Evolutionary conservation across 2,797 vertebrate species (phyloP).

Genomic region (Malurus splendens): DNA sequence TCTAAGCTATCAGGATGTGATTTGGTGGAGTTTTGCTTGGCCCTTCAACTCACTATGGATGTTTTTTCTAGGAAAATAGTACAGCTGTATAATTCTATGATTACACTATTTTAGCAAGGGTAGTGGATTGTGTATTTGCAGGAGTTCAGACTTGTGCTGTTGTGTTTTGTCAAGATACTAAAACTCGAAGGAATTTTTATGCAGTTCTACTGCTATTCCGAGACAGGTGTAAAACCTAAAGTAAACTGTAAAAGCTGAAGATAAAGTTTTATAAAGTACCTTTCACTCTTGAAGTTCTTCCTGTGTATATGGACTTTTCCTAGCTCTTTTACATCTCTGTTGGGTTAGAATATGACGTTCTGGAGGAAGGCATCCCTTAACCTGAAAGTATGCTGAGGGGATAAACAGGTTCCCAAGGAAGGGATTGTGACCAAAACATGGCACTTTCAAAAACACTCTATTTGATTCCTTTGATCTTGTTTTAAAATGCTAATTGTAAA

Average conservation of each 20-base stretch:
- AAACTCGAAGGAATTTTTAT: neutral
- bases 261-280: slow-evolving; percentile 39
- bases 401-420: neutral
- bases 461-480: slow-evolving; percentile 22
- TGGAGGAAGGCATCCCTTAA: neutral
- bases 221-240: slow-evolving; percentile 47
- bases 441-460: neutral
- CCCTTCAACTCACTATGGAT: slow-evolving; percentile 17
- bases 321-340: slow-evolving; percentile 17
- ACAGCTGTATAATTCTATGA: slow-evolving; percentile 12
- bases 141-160: neutral
- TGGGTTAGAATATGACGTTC: slow-evolving; percentile 11
- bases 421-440: neutral
- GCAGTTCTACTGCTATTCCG: neutral
- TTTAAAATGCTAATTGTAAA: slow-evolving; percentile 41
- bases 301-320: neutral
- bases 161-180: neutral
- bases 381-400: neutral
- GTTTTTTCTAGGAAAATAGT: slow-evolving; percentile 8
- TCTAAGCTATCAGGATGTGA: neutral
- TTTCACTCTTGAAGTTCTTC: slow-evolving; percentile 11
- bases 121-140: neutral
- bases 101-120: neutral
- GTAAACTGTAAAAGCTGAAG: slow-evolving; percentile 38
- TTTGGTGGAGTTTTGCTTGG: slow-evolving; percentile 1